phyloP scores from a whole-genome alignment of 1,140 invertebrate species.

The Thrips palmi region DNA sequence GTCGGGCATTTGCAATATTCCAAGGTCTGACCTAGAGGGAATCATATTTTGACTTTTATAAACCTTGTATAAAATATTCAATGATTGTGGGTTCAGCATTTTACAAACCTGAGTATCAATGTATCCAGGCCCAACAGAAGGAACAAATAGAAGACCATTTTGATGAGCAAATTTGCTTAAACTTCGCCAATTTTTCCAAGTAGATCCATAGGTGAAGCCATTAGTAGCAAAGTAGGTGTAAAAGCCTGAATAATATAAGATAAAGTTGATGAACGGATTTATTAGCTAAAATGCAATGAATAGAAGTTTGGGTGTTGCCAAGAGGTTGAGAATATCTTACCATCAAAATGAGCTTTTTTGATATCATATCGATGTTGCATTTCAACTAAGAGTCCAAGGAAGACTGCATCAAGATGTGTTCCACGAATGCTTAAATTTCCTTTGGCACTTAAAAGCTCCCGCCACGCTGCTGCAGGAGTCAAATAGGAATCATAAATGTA shows the following conservation, averaged over 20 bases:
- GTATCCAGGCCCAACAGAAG: conserved; percentile 38
- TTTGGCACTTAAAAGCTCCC: conserved; percentile 27
- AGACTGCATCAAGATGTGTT: conserved; percentile 33
- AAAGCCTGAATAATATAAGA: conserved; percentile 22
- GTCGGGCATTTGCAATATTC: conserved; percentile 30
- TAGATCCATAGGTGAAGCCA: conserved; percentile 36
- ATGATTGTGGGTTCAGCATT: too few relatives aligned
- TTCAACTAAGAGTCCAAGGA: conserved; percentile 31
- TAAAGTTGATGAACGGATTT: background rate
- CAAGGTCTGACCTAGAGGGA: conserved; percentile 26
- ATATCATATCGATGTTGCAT: conserved; percentile 26
- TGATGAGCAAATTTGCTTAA: conserved; percentile 33
- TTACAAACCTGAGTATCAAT: conserved; percentile 33
- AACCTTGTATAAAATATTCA: too few relatives aligned
- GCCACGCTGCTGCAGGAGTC: conserved; percentile 27
- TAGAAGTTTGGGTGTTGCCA: background rate
- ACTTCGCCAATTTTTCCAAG: conserved; percentile 41
- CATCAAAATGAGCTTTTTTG: conserved; percentile 36
- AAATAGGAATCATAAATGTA: conserved; percentile 38
- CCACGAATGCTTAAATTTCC: conserved; percentile 29
- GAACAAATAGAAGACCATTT: conserved; percentile 34
- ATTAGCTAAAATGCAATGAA: background rate
- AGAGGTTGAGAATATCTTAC: conserved; percentile 12
- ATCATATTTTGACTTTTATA: too few relatives aligned
- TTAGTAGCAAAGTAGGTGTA: conserved; percentile 40